Evolutionary conservation across 1,140 invertebrate genomes (phyloP).

Genomic region (Macrostomum lignano): DNA sequence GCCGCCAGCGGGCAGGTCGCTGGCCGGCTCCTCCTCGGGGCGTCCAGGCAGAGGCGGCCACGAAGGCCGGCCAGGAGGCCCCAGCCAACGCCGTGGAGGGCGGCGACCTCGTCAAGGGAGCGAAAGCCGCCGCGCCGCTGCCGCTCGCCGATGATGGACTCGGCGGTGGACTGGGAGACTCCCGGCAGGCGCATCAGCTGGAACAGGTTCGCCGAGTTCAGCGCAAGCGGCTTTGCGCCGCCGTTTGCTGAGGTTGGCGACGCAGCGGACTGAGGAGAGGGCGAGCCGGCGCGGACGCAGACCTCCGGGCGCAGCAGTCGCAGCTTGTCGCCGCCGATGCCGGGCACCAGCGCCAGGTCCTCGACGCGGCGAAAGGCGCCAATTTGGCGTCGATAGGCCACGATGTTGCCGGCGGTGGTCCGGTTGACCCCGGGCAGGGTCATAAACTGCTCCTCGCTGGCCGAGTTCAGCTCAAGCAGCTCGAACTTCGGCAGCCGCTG

Average conservation of each 20-base stretch:
- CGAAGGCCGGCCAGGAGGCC: no score
- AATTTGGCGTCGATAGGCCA: conserved; percentile 43
- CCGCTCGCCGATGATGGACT: conserved; percentile 44
- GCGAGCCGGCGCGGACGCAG: neutral
- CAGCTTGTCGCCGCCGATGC: conserved; percentile 45
- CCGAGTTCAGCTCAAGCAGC: conserved; percentile 36
- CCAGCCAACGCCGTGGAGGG: no score
- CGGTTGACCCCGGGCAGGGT: conserved; percentile 41
- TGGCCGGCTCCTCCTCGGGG: no score
- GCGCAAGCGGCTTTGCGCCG: conserved; percentile 30
- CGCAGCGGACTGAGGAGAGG: conserved; percentile 7
- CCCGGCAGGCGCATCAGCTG: conserved; percentile 45
- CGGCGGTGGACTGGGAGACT: conserved; percentile 45
- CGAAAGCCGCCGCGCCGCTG: conserved; percentile 45
- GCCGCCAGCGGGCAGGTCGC: no score
- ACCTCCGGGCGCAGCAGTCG: conserved; percentile 14
- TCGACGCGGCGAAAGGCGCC: conserved; percentile 46
- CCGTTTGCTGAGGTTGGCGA: conserved; percentile 5
- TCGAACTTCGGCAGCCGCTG: no score
- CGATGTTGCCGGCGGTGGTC: conserved; percentile 40
- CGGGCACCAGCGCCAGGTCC: conserved; percentile 48
- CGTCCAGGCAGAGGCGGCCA: no score
- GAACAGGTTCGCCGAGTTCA: conserved; percentile 47
- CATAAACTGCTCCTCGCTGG: conserved; percentile 44
- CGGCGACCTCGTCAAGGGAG: conserved; percentile 35